Conservation (phyloP, 2,888 invertebrate species). For the Epinotia brunnichana region DNA sequence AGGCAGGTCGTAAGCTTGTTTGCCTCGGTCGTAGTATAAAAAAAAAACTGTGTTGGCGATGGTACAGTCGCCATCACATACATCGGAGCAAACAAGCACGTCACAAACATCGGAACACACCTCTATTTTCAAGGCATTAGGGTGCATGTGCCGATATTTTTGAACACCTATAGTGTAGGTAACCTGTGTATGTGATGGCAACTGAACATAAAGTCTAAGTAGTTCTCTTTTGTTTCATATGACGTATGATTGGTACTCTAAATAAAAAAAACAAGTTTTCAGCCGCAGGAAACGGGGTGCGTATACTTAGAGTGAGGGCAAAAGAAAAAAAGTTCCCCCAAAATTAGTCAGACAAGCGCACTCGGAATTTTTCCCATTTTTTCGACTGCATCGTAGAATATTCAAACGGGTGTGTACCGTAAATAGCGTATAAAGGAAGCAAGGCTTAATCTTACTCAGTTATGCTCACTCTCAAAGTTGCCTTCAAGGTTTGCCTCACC, state of each 20-base stretch:
- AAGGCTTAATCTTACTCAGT: constrained; percentile 21
- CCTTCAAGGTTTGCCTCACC: constrained; percentile 56
- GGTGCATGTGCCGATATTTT: too few relatives aligned
- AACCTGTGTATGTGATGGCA: too few relatives aligned
- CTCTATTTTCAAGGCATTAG: too few relatives aligned
- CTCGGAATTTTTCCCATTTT: not conserved
- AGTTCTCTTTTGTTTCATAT: too few relatives aligned
- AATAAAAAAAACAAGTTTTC: not conserved
- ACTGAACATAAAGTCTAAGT: too few relatives aligned
- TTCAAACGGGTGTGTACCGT: not conserved
- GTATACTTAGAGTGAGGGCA: not conserved
- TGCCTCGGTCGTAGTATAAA: too few relatives aligned
- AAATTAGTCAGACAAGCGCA: constrained; percentile 2
- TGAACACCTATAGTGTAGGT: too few relatives aligned
- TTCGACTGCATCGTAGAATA: constrained; percentile 12
- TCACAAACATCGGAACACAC: too few relatives aligned
- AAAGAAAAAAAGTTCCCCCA: constrained; percentile 1
- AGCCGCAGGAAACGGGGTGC: not conserved
- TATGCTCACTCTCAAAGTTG: constrained; percentile 33
- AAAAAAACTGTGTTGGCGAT: too few relatives aligned
- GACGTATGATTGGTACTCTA: not conserved
- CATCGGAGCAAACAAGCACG: too few relatives aligned
- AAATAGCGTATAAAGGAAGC: constrained; percentile 1
- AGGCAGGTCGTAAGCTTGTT: too few relatives aligned
- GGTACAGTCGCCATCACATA: too few relatives aligned